Evolutionary conservation across 2,888 invertebrate genomes (phyloP).

Genomic region (Aphodius sticticus): DNA sequence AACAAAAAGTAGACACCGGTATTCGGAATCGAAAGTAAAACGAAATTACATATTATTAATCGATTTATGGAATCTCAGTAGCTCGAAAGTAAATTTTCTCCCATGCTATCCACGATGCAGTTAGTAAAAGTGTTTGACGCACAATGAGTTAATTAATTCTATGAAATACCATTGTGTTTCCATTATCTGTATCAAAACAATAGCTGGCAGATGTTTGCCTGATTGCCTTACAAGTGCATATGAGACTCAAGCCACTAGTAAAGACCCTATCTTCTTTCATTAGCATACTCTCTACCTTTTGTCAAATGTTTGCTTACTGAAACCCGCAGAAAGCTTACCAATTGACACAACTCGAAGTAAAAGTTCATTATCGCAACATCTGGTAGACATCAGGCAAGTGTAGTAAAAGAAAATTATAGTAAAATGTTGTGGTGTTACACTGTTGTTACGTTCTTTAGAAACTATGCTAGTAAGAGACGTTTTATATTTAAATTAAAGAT

Average conservation of each 20-base stretch:
- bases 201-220: neutral
- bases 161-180: neutral
- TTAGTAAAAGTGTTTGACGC: neutral
- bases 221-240: neutral
- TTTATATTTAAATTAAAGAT: too few relatives aligned
- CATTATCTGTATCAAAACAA: slow-evolving; percentile 4
- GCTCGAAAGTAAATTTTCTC: neutral
- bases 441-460: too few relatives aligned
- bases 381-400: neutral
- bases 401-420: too few relatives aligned
- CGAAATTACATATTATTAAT: neutral
- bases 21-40: neutral
- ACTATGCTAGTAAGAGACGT: too few relatives aligned
- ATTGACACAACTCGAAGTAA: neutral
- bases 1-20: neutral
- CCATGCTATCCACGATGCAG: neutral
- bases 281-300: neutral
- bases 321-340: neutral
- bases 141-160: neutral
- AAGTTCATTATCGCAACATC: neutral
- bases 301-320: neutral
- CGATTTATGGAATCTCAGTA: neutral
- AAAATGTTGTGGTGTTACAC: too few relatives aligned
- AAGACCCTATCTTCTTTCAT: neutral
- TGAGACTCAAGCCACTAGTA: neutral